Conservation (phyloP, 1,140 invertebrate species). For the Macrobrachium rosenbergii region DNA sequence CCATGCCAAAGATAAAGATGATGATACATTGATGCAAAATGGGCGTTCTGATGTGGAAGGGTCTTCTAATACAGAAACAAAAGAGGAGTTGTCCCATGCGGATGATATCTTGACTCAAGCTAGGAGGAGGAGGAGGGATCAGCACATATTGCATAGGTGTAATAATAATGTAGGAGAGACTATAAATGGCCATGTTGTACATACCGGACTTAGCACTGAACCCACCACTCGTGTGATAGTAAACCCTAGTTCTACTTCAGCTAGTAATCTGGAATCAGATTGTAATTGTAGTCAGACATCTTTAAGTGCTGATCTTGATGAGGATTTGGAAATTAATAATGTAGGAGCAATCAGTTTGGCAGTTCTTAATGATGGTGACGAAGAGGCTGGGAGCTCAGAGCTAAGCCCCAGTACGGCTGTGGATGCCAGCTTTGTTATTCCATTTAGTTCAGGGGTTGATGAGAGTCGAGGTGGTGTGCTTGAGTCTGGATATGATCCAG, state of each 20-base stretch:
- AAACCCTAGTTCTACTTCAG: too few species aligned
- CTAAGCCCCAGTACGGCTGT: slow-evolving; percentile 37
- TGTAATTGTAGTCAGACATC: not conserved
- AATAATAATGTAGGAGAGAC: not conserved
- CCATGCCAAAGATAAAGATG: not conserved
- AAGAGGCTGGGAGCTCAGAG: slow-evolving; percentile 51
- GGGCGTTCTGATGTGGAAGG: not conserved
- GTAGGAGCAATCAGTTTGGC: slow-evolving; percentile 40
- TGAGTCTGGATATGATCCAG: slow-evolving; percentile 53
- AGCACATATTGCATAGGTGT: not conserved
- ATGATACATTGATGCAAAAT: not conserved
- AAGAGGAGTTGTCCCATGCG: slow-evolving; percentile 28
- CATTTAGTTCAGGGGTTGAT: slow-evolving; percentile 14
- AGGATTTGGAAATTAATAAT: slow-evolving; percentile 26
- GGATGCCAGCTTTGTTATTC: not conserved
- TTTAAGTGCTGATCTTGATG: slow-evolving; percentile 29
- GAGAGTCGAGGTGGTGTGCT: slow-evolving; percentile 29
- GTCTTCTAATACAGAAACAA: not conserved
- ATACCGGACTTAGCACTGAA: slow-evolving; percentile 51
- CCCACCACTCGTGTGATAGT: slow-evolving; percentile 30
- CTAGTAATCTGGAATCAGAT: slow-evolving; percentile 7
- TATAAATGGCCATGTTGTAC: slow-evolving; percentile 36
- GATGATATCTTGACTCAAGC: slow-evolving; percentile 59
- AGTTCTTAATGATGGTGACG: slow-evolving; percentile 16
- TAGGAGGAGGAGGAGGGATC: not conserved